Base-by-base conservation (phyloP, 2,113 vertebrate genomes). In the Macrotus californicus region DNA sequence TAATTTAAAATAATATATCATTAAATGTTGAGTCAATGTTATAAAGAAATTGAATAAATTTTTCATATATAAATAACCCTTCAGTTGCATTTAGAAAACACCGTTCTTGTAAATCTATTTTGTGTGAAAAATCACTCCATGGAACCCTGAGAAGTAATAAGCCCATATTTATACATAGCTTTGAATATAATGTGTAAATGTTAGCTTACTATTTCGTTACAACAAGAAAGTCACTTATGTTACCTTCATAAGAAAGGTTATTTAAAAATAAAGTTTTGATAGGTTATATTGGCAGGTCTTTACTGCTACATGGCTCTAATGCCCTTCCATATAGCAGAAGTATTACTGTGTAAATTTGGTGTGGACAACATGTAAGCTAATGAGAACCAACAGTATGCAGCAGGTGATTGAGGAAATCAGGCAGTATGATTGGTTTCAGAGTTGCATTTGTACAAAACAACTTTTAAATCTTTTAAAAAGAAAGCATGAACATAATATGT, bases 1-100 rank as follows among this genome's bases (percentile, higher is more conserved):
- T 97, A 89, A 66, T 76, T 94, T 61, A 64, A 93, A 67, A 83
- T 2, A 81, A 84, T 92, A 5, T 83, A 73, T 85, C 46, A 79
- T 92, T 92, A 72, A 75, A 1, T 93, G 34, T 79, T 75, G 34
- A 93, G 41, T 91, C 86, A 66, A 50, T 22, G 34, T 61, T 77
- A 34, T 85, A 92, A 73, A n/a, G 48, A 87, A 92, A 90, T 18
- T 16, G 22, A 83, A 72, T 31, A 4, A 41, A 67, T 19, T 94
- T 89, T 96, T 79, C 9, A 21, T 87, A 48, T 64, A 50, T 77
- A 83, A 89, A 87, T 87, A 86, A 46, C 12, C 13, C 91, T 95
- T 83, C 6, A 31, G 36, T 89, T 93, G 10, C 31, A 26, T 83
- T 94, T 91, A 84, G 39, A 69, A 92, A 91, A 39, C 13, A 48